Evolutionary conservation across 2,113 vertebrate species (phyloP), one percentile per base, ranked within the genome.

Genomic region (Puffinus mauretanicus): DNA sequence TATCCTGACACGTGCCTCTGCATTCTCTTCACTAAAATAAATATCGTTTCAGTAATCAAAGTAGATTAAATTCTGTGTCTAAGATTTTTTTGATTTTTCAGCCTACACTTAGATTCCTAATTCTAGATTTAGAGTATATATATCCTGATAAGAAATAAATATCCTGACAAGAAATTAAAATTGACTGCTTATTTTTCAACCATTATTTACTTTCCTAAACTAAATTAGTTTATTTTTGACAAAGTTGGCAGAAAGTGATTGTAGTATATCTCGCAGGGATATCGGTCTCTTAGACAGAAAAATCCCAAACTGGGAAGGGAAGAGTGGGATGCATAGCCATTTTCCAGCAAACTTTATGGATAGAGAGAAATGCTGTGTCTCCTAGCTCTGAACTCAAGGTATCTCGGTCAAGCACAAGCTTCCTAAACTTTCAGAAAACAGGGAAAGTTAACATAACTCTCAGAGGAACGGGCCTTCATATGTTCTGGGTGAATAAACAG

Each of bases 401-500:
- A 95, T 93, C 46, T 96, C 79, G 82, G 94, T 97, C 90, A 95
- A 83, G 16, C 17, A 80, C 6, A 46, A 95, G 64, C 70, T 73
- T 86, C 70, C 73, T 38, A 83, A 94, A 94, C 85, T 97, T 96
- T 60, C 27, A 85, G 84, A 90, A 82, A 94, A 87, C 36, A 32
- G 21, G 38, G 15, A 55, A 93, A 92, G 83, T 88, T 86, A 42
- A 57, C 1, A 0, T 9, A 87, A 66, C 4, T 90, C 95, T 91
- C 96, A 77, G 60, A 93, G 85, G 96, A 93, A 81, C 1, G 1
- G 15, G 32, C 67, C 46, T 94, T 92, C 2, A 0, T 75, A 64
- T 92, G 75, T 83, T 92, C 93, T 88, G 94, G 82, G 76, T 96
- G 94, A 95, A 94, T 60, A 93, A 97, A 88, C 92, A 80, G n/a